phyloP scores from a whole-genome alignment of 2,888 invertebrate species.

The Empis stercorea region DNA sequence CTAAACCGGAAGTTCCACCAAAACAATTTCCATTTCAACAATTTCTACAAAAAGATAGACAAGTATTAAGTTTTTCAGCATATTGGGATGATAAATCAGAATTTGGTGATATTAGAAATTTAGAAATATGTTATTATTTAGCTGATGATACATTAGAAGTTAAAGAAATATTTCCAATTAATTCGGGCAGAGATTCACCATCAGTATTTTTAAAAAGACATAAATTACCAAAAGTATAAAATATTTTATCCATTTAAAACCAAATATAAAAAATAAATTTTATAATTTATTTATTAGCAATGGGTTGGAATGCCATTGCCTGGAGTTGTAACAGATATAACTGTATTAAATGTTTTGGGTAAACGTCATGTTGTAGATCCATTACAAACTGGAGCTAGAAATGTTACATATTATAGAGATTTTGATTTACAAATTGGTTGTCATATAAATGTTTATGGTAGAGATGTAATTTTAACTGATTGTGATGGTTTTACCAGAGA shows the following conservation, averaged over 20 bases:
- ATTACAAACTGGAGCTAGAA: constrained; percentile 39
- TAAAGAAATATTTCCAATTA: constrained; percentile 54
- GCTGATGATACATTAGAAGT: constrained; percentile 84
- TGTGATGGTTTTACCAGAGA: constrained; percentile 78
- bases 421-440: constrained; percentile 70
- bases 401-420: constrained; percentile 28
- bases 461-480: constrained; percentile 65
- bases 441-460: constrained; percentile 66
- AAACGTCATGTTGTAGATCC: constrained; percentile 47
- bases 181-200: constrained; percentile 57
- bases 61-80: constrained; percentile 61
- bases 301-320: constrained; percentile 29
- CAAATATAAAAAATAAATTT: too few relatives aligned
- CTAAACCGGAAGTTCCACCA: constrained; percentile 17
- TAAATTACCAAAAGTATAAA: constrained; percentile 60
- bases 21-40: constrained; percentile 56
- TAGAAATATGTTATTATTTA: constrained; percentile 74
- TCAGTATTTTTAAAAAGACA: constrained; percentile 61
- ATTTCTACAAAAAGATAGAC: constrained; percentile 70
- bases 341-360: constrained; percentile 51
- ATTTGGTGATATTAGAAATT: constrained; percentile 61
- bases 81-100: constrained; percentile 82
- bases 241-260: background rate
- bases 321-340: constrained; percentile 39
- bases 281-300: constrained; percentile 10